Base-by-base conservation (phyloP, 2,888 invertebrate genomes). In the Lasius fuliginosus region DNA sequence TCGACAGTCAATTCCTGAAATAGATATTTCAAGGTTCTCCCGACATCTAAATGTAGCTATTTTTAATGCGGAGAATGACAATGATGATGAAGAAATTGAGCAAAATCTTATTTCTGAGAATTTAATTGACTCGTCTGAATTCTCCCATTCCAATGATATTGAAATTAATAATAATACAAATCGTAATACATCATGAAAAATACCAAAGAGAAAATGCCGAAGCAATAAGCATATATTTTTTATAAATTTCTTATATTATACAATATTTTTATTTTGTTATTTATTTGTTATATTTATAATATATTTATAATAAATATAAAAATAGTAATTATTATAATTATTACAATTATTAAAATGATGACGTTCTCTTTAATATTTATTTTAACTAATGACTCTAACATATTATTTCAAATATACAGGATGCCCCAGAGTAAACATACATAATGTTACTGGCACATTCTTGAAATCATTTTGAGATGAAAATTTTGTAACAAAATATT, bases 41-140 rank as follows among this genome's bases (percentile, higher is more conserved):
- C 42, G 46, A 68, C 67, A 46, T 68, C 9, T 42, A 68, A 68
- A 68, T 27, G 27, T 46, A 9, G 67, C 67, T 68, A 65, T 65
- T 42, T 65, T 65, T 23, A 42, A 65, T 42, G 5, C 40, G 1
- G 23, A 42, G 23, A 46, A 68, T 46, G 46, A 68, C 6, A 18
- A 27, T 46, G 18, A 30, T 11, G 15, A 67, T 46, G 42, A 67
- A 42, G 3, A 23, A n/a, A 15, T 36, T 36, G 11, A 4, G 4
- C 9, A 23, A n/a, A n/a, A 36, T 8, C 18, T 18, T 56, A 18
- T 33, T 67, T 27, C 23, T 42, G 27, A 27, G 2, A 42, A 42
- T 67, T 23, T n/a, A 42, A 2, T 27, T 42, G 15, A 1, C 3
- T 18, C 67, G 23, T 30, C 9, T 15, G 46, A 67, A 9, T 46